Percentiles rank a stretch among this genome's conserved stretches.
phyloP scores from a whole-genome alignment of 2,797 vertebrate species.

The Megaceryle alcyon region DNA sequence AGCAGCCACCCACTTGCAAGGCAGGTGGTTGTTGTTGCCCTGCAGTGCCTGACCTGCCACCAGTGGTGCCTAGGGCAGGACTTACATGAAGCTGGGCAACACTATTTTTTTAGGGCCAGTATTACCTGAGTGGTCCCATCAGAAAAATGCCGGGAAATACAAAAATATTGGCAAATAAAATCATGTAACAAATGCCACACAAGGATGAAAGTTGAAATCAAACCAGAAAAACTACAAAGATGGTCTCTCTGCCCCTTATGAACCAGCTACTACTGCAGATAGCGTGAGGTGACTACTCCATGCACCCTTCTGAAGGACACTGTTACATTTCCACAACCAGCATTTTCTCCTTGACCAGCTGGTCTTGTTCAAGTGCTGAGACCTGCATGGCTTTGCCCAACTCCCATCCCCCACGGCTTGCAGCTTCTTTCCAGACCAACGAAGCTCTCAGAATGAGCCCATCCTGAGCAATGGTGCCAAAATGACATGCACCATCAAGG shows the following conservation, averaged over 20 bases:
- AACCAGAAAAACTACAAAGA: background rate
- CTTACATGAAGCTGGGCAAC: background rate
- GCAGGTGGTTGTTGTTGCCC: background rate
- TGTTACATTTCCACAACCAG: background rate
- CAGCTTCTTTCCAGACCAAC: background rate
- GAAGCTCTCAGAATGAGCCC: background rate
- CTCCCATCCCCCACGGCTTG: background rate
- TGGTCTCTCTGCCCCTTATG: accelerated
- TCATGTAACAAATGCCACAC: background rate
- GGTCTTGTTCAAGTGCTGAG: background rate
- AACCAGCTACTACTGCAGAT: background rate
- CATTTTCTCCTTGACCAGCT: background rate
- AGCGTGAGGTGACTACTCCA: accelerated
- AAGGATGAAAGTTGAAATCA: background rate
- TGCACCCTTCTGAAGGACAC: background rate
- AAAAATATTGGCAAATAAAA: background rate
- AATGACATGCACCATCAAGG: background rate
- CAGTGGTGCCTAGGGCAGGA: background rate
- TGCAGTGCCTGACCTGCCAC: background rate
- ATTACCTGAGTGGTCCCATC: constrained; percentile 62
- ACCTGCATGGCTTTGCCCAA: background rate
- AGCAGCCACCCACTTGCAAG: background rate
- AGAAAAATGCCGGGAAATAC: constrained; percentile 31
- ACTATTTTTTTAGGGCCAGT: background rate
- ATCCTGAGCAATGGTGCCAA: accelerated